Percentiles rank a stretch among this genome's conserved stretches.
Conservation (phyloP, 2,797 vertebrate species). For the Enteromius treurensis region DNA sequence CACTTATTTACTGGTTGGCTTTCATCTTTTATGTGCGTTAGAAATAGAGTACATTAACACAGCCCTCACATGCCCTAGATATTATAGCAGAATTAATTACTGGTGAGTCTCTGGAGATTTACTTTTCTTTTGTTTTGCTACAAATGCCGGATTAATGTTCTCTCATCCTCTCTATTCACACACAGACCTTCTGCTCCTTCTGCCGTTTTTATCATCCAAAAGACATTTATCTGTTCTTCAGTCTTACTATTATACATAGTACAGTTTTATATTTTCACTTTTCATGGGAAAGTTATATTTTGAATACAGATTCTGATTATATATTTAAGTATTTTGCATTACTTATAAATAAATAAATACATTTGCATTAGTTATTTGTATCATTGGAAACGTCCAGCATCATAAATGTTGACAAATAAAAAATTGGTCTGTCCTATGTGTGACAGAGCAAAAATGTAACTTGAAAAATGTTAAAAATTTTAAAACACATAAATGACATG, state of each 20-base stretch:
- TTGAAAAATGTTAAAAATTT: no score
- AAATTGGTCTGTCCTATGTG: no score
- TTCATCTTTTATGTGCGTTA: slow-evolving; percentile 77
- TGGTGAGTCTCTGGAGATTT: slow-evolving; percentile 36
- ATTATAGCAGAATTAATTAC: slow-evolving; percentile 71
- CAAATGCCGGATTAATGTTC: slow-evolving; percentile 39
- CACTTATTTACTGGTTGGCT: slow-evolving; percentile 58
- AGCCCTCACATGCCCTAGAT: slow-evolving; percentile 66
- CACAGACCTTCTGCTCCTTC: neutral
- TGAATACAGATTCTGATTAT: neutral
- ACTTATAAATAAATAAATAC: no score
- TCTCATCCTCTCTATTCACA: slow-evolving; percentile 6
- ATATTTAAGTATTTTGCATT: no score
- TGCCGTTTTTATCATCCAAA: slow-evolving; percentile 10
- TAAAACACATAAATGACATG: no score
- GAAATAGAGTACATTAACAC: slow-evolving; percentile 64
- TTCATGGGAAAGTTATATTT: neutral
- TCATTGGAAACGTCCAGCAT: neutral
- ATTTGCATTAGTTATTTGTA: neutral
- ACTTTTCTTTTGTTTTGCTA: slow-evolving; percentile 34
- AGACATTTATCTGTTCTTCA: slow-evolving; percentile 19
- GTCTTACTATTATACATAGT: neutral
- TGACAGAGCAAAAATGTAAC: no score
- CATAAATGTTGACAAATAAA: no score
- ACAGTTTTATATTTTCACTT: neutral